Conservation (phyloP, 2,797 vertebrate genomes). For the Poeciliopsis gracilis region DNA sequence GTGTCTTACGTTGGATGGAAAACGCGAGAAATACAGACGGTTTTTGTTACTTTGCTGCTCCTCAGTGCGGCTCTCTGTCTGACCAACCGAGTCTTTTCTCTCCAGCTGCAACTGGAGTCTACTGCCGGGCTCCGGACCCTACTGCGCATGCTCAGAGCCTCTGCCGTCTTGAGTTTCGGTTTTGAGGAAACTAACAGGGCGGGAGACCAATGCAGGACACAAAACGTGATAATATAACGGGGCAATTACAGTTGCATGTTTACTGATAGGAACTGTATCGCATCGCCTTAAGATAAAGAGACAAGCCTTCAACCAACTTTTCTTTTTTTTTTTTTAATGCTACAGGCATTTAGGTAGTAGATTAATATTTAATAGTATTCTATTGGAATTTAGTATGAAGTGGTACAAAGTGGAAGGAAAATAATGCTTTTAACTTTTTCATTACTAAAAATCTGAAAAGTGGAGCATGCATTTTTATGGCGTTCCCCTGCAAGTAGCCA, state of each 20-base stretch:
- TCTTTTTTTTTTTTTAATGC: no score
- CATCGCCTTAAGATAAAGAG: not conserved
- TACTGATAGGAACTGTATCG: not conserved
- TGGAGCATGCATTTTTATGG: not conserved
- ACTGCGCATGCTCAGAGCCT: not conserved
- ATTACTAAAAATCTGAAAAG: not conserved
- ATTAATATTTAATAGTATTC: no score
- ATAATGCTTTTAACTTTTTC: not conserved
- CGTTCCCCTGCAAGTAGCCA: not conserved
- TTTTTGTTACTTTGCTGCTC: not conserved
- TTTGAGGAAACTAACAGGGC: not conserved
- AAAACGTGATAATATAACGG: not conserved
- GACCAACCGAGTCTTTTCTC: not conserved
- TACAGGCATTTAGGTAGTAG: no score
- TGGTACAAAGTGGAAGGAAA: not conserved
- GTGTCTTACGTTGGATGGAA: slow-evolving; percentile 14
- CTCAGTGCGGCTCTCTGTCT: no score
- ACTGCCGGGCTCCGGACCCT: not conserved
- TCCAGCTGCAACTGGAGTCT: not conserved
- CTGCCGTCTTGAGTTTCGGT: not conserved
- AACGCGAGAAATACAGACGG: not conserved
- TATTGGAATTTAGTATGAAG: not conserved
- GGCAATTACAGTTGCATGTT: not conserved
- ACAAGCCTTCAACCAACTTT: not conserved
- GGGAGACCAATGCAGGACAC: not conserved